Conservation (phyloP, 2,888 invertebrate species). For the Frankliniella intonsa region DNA sequence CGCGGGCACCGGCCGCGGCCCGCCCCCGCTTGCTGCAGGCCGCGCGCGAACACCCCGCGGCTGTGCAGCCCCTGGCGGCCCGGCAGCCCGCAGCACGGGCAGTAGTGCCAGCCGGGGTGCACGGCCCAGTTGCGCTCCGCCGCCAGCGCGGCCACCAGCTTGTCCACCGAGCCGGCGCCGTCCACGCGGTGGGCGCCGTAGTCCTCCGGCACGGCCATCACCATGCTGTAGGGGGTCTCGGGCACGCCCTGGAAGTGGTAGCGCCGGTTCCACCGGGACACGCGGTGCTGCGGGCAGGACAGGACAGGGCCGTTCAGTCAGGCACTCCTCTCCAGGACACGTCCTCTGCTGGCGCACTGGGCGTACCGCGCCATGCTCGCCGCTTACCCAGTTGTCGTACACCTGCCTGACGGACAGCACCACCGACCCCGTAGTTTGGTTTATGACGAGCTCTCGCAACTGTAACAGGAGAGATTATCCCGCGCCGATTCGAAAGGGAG, state of each 20-base stretch:
- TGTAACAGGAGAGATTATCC: neutral
- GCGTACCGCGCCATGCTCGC: no score
- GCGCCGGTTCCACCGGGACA: neutral
- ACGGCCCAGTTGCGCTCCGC: neutral
- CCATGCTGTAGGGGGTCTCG: slow-evolving; percentile 11
- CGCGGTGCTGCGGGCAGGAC: neutral
- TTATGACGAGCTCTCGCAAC: neutral
- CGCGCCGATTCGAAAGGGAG: no score
- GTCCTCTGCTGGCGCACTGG: no score
- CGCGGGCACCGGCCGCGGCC: no score
- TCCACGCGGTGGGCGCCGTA: neutral
- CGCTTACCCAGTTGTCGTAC: neutral
- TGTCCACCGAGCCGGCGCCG: neutral
- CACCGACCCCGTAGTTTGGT: neutral
- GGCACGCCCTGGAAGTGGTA: neutral
- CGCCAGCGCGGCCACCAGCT: neutral
- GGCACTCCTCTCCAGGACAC: no score
- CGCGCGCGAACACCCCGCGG: neutral
- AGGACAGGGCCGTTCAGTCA: neutral
- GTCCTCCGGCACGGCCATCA: neutral
- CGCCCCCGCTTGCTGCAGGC: no score
- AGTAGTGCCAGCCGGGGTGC: neutral
- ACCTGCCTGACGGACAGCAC: neutral
- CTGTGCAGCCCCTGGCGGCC: neutral
- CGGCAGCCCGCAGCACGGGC: neutral